These are phyloP conservation scores for Schizopygopsis pylzovi DNA, from an alignment of 2,797 vertebrate species.

Conservation along the genomic window DNA sequence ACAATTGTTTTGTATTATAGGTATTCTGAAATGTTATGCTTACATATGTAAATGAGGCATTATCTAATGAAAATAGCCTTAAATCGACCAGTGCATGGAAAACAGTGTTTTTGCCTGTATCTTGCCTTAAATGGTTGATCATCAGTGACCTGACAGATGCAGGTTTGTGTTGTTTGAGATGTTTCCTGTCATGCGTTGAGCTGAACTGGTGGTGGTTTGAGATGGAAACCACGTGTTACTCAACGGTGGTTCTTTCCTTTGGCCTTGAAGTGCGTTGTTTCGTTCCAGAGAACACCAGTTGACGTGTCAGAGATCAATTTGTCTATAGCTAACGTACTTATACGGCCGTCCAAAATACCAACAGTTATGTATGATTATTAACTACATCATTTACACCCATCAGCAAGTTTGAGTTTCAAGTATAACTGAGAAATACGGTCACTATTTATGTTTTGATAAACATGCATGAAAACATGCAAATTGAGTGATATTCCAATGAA, in stretches of 20 bases:
- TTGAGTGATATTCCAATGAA: not conserved
- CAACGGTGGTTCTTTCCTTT: constrained; percentile 46
- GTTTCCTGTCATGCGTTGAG: not conserved
- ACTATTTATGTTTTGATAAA: not conserved
- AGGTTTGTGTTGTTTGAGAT: not conserved
- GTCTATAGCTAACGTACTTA: not conserved
- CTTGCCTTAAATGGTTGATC: not conserved
- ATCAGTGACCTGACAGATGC: not conserved
- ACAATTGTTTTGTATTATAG: not conserved
- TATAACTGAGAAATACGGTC: not conserved
- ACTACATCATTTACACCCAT: not conserved
- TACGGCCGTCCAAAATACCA: not conserved
- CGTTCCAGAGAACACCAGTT: not conserved
- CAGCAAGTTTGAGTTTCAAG: not conserved
- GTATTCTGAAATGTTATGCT: not conserved
- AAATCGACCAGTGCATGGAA: not conserved
- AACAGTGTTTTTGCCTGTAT: not conserved
- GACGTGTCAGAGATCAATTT: not conserved
- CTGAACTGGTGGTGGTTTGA: not conserved
- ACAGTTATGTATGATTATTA: not conserved
- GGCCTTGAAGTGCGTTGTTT: not conserved
- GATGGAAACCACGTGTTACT: not conserved
- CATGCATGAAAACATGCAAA: not conserved
- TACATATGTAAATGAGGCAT: not conserved
- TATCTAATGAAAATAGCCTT: not conserved